Conservation (phyloP, 2,113 vertebrate genomes). For the Mirounga angustirostris region DNA sequence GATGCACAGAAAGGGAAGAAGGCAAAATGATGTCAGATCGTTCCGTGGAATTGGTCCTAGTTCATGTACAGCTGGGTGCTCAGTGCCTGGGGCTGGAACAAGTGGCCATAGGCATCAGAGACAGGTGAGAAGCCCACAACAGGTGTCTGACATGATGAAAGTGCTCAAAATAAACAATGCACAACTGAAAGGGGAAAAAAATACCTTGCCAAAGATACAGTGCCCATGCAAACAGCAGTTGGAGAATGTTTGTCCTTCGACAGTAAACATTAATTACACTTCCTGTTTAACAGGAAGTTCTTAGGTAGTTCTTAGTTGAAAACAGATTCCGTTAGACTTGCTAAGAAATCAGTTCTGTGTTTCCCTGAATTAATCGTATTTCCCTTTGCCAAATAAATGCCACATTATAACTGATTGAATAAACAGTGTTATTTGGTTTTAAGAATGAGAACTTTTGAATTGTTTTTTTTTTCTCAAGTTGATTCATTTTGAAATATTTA, state of each 20-base stretch:
- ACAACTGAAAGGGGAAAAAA: background rate
- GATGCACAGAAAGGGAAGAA: background rate
- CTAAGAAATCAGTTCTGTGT: constrained; percentile 52
- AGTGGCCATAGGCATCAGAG: background rate
- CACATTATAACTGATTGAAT: constrained; percentile 31
- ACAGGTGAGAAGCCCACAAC: background rate
- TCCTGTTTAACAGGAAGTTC: constrained; percentile 58
- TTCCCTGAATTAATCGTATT: background rate
- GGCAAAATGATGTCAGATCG: background rate
- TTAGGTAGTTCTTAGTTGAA: constrained; percentile 72
- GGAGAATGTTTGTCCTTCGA: background rate
- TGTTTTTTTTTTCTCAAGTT: constrained; percentile 61
- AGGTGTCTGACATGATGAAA: background rate
- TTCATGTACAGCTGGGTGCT: background rate
- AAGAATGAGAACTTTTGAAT: constrained; percentile 68
- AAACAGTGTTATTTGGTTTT: constrained; percentile 33
- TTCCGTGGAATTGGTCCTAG: background rate
- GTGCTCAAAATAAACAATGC: background rate
- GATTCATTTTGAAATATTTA: constrained; percentile 69
- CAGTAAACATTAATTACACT: background rate
- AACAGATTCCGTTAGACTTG: constrained; percentile 59
- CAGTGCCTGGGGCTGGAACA: background rate
- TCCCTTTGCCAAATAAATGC: constrained; percentile 64
- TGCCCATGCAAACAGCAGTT: background rate
- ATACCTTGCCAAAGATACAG: background rate